Percentiles rank a stretch among this genome's conserved stretches.
Conservation (phyloP, 1,140 invertebrate species). For the Palaemon carinicauda region DNA sequence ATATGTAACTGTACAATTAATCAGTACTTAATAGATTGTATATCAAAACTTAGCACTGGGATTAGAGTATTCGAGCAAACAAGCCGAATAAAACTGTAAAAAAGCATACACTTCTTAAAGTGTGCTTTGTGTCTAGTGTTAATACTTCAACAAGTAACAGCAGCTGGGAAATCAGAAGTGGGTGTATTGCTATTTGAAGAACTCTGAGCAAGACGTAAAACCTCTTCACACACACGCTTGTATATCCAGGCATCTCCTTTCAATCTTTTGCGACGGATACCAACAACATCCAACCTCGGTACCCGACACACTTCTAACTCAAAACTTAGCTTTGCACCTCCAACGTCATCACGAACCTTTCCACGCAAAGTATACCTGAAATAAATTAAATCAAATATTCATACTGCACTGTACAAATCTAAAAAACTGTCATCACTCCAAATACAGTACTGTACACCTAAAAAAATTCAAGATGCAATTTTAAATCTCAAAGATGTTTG, state of each 20-base stretch:
- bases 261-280: constrained; percentile 78
- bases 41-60: too few species aligned
- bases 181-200: not conserved
- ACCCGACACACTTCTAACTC: constrained; percentile 81
- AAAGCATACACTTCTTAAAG: too few species aligned
- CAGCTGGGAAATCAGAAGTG: not conserved
- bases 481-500: too few species aligned
- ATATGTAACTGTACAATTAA: too few species aligned
- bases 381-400: constrained; percentile 20
- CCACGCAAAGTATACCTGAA: constrained; percentile 74
- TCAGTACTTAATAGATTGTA: too few species aligned
- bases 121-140: too few species aligned
- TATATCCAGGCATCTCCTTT: constrained; percentile 88
- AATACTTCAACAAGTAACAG: not conserved
- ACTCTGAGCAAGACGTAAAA: constrained; percentile 71
- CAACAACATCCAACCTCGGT: constrained; percentile 64
- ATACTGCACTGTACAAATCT: too few species aligned
- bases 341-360: constrained; percentile 67
- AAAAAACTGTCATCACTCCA: too few species aligned
- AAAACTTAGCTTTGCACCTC: constrained; percentile 73
- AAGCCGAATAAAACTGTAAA: too few species aligned
- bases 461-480: too few species aligned
- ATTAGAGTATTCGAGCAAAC: too few species aligned
- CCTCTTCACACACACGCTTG: constrained; percentile 85
- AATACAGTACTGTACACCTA: too few species aligned